Base-by-base conservation (phyloP, 2,797 vertebrate genomes). In the Lagorchestes hirsutus region DNA sequence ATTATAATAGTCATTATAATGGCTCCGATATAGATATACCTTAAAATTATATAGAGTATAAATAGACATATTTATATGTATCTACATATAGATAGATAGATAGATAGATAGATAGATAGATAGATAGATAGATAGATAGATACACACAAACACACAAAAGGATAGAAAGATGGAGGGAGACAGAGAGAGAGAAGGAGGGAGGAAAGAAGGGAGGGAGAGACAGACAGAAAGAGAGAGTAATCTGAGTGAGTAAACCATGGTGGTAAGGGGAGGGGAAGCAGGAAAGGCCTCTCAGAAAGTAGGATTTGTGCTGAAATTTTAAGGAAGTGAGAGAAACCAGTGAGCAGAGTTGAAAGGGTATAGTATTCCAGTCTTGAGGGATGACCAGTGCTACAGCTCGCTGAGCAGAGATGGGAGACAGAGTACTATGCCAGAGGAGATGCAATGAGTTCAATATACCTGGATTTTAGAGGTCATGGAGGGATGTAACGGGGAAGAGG, bases 201-300 rank as follows among this genome's bases (percentile, higher is more conserved):
- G 8, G 8, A 4, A 34, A 3, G 1, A 8, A 34, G 1, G 1
- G 4, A 14, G 4, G 14, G 14, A n/a, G 58, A 59, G 29, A 62
- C 0, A 62, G 59, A 62, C 1, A 62, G 31, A 62, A 28, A 58
- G 5, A 57, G 22, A 58, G 27, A 59, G 59, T 16, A n/a, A n/a
- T 74, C n/a, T 74, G 67, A 74, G 6, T n/a, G 62, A 74, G n/a
- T 18, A 74, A 40, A 74, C 5, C 10, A 5, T 40, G n/a, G 5
- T 16, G 27, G 34, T 14, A 1, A n/a, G n/a, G 67, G 4, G 29
- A 34, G 59, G 12, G 31, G 59, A 34, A 62, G 59, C 59, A 62
- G 59, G 59, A 62, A 62, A 62, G 59, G 8, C 31, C 31, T 62
- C 29, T n/a, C 59, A n/a, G 59, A 29, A 58, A 40, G 50, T 22